Percentiles rank a stretch among this genome's conserved stretches.
Conservation (phyloP, 2,888 invertebrate species). For the Seladonia tumulorum region DNA sequence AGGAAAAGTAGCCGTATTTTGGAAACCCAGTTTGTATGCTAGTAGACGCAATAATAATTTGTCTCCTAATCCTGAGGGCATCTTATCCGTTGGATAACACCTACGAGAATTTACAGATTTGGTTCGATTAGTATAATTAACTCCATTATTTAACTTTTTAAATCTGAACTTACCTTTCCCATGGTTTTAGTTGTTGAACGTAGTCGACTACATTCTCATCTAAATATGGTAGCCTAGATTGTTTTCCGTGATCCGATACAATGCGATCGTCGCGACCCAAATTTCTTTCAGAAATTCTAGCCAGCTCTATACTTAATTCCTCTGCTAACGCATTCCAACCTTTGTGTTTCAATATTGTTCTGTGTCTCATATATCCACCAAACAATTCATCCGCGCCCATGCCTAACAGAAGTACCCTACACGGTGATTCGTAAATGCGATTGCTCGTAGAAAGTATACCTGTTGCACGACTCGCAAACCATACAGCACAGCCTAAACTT, state of each 20-base stretch:
- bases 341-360: slow-evolving; percentile 88
- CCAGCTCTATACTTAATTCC: slow-evolving; percentile 90
- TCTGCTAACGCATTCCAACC: slow-evolving; percentile 86
- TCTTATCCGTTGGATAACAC: slow-evolving; percentile 86
- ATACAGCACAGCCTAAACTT: slow-evolving; percentile 97
- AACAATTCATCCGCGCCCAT: slow-evolving; percentile 99
- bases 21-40: slow-evolving; percentile 89
- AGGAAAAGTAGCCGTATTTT: slow-evolving; percentile 88
- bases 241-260: slow-evolving; percentile 94
- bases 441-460: slow-evolving; percentile 83
- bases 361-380: slow-evolving; percentile 96
- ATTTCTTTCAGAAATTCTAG: slow-evolving; percentile 94
- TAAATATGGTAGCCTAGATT: slow-evolving; percentile 92
- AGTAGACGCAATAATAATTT: slow-evolving; percentile 93
- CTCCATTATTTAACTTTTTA: background rate
- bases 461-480: slow-evolving; percentile 95
- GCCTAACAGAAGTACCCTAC: slow-evolving; percentile 92
- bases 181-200: slow-evolving; percentile 87
- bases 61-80: slow-evolving; percentile 94
- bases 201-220: slow-evolving; percentile 90
- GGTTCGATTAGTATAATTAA: slow-evolving; percentile 5
- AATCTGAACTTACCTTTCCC: slow-evolving; percentile 87
- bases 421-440: slow-evolving; percentile 86
- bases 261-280: slow-evolving; percentile 97
- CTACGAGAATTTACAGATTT: slow-evolving; percentile 79